Base-by-base conservation (phyloP, 2,113 vertebrate genomes). In the Morone saxatilis region DNA sequence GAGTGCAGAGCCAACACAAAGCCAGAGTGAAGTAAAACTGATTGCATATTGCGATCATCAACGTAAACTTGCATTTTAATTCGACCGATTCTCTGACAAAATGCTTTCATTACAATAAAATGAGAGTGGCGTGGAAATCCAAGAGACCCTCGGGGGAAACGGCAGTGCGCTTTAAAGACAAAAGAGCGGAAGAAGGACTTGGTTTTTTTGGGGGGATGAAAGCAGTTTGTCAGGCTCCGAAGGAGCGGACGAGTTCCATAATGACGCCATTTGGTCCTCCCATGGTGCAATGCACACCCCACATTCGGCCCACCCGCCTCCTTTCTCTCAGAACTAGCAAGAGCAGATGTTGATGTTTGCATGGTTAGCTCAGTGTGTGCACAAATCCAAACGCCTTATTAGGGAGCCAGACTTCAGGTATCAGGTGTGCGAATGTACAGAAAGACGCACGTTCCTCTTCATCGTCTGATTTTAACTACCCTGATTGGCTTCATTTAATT, bases 301-400 rank as follows among this genome's bases (percentile, higher is more conserved):
- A 56, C 59, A 4, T 20, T 40, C 8, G 71, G 70, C 45, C 87
- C 60, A 51, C 89, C 86, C 60, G 56, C 89, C 86, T 86, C 71
- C 65, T 60, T 41, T 66, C 76, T 65, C 60, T 80, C 70, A 74
- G 75, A 86, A 77, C 53, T 62, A 69, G 85, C 57, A 51, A 38
- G 62, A 83, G 80, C 88, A 92, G 90, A 92, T 91, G 92, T 78
- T 86, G 63, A 85, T 91, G 81, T 86, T 88, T 76, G 81, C 53
- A 70, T 79, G 53, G 76, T n/a, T 59, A 43, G 45, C 38, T 83
- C 57, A 38, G 50, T 6, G 51, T 67, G 69, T 70, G 70, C 61
- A 47, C 54, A 71, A 47, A 63, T 38, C 73, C 57, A 76, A 74
- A 75, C 74, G 67, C 48, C 76, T 85, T 36, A 62, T 86, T 78